These are phyloP conservation scores for Sclerurus mexicanus DNA, from an alignment of 2,113 vertebrate genomes.

Conservation along the genomic window DNA sequence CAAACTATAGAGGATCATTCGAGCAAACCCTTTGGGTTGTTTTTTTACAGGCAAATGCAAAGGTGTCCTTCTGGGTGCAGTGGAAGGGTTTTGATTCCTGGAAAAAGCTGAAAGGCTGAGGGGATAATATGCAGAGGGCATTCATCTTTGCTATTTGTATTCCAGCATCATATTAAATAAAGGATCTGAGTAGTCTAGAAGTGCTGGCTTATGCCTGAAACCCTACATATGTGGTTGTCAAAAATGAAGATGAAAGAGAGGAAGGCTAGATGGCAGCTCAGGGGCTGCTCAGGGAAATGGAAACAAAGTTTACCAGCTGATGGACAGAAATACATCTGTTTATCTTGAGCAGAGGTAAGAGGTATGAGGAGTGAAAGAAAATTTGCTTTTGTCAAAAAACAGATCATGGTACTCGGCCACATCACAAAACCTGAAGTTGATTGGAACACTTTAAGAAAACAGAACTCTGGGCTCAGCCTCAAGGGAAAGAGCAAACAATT, in stretches of 20 bases:
- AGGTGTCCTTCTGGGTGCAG: neutral
- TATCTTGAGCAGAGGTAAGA: neutral
- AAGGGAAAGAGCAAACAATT: slow-evolving; percentile 12
- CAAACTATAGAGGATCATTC: neutral
- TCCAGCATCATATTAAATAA: neutral
- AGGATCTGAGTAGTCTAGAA: neutral
- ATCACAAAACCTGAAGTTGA: neutral
- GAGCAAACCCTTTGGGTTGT: neutral
- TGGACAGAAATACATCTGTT: neutral
- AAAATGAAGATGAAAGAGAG: neutral
- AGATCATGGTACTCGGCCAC: neutral
- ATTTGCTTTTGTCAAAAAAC: slow-evolving; percentile 6
- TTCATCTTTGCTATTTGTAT: neutral
- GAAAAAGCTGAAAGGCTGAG: neutral
- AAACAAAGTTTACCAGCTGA: neutral
- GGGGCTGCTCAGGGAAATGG: neutral
- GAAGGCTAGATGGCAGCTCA: neutral
- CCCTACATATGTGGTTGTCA: neutral
- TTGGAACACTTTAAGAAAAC: neutral
- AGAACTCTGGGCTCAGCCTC: neutral
- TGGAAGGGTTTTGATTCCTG: neutral
- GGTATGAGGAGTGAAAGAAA: neutral
- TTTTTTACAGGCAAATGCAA: neutral
- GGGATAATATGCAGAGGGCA: neutral
- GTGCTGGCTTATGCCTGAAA: neutral